Evolutionary conservation across 2,113 vertebrate species (phyloP).

Genomic region (Xenus cinereus): DNA sequence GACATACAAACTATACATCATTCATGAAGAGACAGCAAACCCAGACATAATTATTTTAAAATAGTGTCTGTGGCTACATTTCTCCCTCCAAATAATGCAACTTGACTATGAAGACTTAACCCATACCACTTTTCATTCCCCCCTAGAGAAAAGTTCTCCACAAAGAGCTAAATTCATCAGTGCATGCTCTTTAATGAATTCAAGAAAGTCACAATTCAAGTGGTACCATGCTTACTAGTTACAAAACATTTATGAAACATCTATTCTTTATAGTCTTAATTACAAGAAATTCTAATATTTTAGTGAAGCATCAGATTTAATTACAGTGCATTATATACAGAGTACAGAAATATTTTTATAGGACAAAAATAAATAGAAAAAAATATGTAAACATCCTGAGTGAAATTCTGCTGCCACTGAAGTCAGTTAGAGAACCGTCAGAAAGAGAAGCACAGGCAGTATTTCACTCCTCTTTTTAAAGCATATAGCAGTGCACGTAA

Average conservation of each 20-base stretch:
- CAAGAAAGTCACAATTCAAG: not conserved
- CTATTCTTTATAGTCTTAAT: not conserved
- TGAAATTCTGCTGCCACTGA: conserved; percentile 19
- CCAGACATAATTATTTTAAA: not conserved
- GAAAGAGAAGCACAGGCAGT: not conserved
- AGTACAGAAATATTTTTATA: conserved; percentile 48
- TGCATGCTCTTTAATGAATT: conserved; percentile 41
- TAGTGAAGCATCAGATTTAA: not conserved
- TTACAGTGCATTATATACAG: conserved; percentile 50
- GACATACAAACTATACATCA: not conserved
- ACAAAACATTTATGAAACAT: conserved; percentile 14
- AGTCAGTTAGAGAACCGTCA: not conserved
- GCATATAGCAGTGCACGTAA: conserved; percentile 12
- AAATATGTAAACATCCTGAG: conserved; percentile 46
- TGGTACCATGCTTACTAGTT: not conserved
- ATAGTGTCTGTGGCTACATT: not conserved
- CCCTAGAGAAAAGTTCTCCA: not conserved
- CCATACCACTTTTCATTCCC: not conserved
- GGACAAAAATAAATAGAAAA: conserved; percentile 67
- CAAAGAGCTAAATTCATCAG: not conserved
- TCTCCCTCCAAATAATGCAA: not conserved
- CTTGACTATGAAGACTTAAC: not conserved
- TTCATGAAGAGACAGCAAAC: not conserved
- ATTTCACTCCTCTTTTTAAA: conserved; percentile 31
- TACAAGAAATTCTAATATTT: not conserved